Conservation (phyloP, 2,797 vertebrate species). For the Selene dorsalis region DNA sequence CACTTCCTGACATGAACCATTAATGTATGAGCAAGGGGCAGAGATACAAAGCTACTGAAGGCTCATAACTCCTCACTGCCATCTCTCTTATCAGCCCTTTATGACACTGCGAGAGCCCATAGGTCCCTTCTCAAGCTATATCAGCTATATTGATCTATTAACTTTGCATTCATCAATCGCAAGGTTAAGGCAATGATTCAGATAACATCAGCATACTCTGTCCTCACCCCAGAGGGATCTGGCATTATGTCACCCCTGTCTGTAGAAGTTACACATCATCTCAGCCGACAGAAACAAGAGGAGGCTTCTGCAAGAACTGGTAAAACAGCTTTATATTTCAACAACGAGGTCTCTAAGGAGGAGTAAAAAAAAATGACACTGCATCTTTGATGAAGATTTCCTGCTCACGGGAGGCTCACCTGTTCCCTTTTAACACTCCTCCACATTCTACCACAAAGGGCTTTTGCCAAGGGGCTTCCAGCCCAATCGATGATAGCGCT, state of each 20-base stretch:
- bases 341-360: neutral
- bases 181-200: slow-evolving; percentile 35
- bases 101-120: neutral
- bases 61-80: slow-evolving; percentile 8
- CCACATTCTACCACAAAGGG: slow-evolving; percentile 58
- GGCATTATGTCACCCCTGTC: slow-evolving; percentile 33
- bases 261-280: slow-evolving; percentile 11
- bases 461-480: slow-evolving; percentile 53
- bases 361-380: slow-evolving; percentile 22
- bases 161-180: slow-evolving; percentile 58
- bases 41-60: neutral
- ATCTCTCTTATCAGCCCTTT: slow-evolving; percentile 21
- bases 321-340: slow-evolving; percentile 3
- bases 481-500: slow-evolving; percentile 71
- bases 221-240: slow-evolving; percentile 21
- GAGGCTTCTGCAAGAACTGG: neutral
- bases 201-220: slow-evolving; percentile 35
- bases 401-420: slow-evolving; percentile 37
- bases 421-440: slow-evolving; percentile 44
- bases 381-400: slow-evolving; percentile 35
- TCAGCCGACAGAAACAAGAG: neutral
- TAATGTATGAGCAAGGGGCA: slow-evolving; percentile 20
- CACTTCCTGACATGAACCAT: slow-evolving; percentile 7
- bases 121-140: slow-evolving; percentile 40
- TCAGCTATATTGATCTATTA: slow-evolving; percentile 48